phyloP scores from a whole-genome alignment of 2,113 vertebrate genomes.

The Dolichotis patagonum region DNA sequence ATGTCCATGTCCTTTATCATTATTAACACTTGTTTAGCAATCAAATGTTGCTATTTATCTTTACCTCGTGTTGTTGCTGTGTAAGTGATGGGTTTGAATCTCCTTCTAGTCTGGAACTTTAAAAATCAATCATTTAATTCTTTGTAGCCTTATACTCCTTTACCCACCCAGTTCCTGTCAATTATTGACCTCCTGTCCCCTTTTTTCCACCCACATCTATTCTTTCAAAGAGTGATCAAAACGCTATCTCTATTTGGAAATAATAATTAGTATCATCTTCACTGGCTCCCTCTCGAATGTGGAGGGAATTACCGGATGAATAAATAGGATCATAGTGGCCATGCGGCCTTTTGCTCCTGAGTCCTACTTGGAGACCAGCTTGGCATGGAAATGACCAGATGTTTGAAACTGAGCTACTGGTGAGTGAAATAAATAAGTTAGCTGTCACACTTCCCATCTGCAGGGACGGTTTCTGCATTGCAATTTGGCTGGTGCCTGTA shows the following conservation, averaged over 20 bases:
- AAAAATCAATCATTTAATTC: constrained; percentile 1
- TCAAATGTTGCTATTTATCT: background rate
- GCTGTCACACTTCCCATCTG: constrained; percentile 61
- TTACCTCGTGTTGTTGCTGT: background rate
- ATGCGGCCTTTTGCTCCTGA: constrained; percentile 67
- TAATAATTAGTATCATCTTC: constrained; percentile 73
- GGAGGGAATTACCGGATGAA: constrained; percentile 70
- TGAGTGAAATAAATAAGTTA: constrained; percentile 75
- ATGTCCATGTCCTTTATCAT: background rate
- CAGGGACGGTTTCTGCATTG: constrained; percentile 42
- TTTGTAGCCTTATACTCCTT: background rate
- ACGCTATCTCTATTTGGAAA: constrained; percentile 65
- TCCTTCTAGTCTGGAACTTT: constrained; percentile 5
- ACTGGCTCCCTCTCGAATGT: constrained; percentile 65
- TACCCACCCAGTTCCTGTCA: constrained; percentile 14
- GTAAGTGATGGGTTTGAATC: background rate
- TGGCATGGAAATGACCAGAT: constrained; percentile 82
- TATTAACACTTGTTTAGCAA: background rate
- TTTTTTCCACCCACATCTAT: constrained; percentile 42
- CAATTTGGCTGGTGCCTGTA: constrained; percentile 38
- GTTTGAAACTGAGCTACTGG: constrained; percentile 77
- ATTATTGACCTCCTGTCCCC: background rate
- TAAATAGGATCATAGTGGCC: constrained; percentile 67
- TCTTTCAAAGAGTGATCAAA: constrained; percentile 67
- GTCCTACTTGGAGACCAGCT: constrained; percentile 77